Conservation (phyloP, 1,140 invertebrate species). For the Drosophila sulfurigaster region DNA sequence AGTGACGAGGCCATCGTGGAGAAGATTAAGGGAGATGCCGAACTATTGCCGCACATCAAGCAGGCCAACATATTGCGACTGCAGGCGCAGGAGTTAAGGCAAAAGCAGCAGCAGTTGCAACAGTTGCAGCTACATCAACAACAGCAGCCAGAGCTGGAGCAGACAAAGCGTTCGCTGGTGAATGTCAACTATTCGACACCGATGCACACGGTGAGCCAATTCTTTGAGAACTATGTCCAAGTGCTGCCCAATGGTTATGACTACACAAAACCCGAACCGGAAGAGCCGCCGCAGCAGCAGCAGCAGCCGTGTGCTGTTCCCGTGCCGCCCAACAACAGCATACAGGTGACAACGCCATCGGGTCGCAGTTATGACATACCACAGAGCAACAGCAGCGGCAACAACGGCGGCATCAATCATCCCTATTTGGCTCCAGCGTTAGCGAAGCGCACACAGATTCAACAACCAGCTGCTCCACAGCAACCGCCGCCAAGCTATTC, state of each 20-base stretch:
- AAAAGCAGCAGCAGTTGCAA: constrained; percentile 27
- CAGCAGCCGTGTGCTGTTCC: constrained; percentile 38
- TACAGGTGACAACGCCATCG: constrained; percentile 75
- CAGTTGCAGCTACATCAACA: neutral
- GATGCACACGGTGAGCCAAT: constrained; percentile 70
- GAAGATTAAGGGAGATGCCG: constrained; percentile 82
- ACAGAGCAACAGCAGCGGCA: constrained; percentile 72
- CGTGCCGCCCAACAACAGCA: constrained; percentile 59
- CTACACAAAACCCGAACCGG: constrained; percentile 60
- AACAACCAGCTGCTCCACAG: constrained; percentile 15
- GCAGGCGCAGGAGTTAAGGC: constrained; percentile 47
- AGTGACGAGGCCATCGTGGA: constrained; percentile 68
- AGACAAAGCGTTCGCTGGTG: constrained; percentile 50
- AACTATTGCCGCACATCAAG: constrained; percentile 71
- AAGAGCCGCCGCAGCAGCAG: too few relatives aligned
- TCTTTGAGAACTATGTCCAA: constrained; percentile 78
- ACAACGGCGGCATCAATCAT: constrained; percentile 63
- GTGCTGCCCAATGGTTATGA: constrained; percentile 72
- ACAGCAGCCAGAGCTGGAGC: constrained; percentile 24
- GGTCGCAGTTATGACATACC: constrained; percentile 79
- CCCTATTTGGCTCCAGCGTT: constrained; percentile 75
- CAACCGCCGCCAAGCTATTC: constrained; percentile 55
- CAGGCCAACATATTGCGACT: constrained; percentile 67
- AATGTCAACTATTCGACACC: constrained; percentile 79
- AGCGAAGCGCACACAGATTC: constrained; percentile 62